phyloP scores from a whole-genome alignment of 2,113 vertebrate genomes.

The Nothoprocta perdicaria region DNA sequence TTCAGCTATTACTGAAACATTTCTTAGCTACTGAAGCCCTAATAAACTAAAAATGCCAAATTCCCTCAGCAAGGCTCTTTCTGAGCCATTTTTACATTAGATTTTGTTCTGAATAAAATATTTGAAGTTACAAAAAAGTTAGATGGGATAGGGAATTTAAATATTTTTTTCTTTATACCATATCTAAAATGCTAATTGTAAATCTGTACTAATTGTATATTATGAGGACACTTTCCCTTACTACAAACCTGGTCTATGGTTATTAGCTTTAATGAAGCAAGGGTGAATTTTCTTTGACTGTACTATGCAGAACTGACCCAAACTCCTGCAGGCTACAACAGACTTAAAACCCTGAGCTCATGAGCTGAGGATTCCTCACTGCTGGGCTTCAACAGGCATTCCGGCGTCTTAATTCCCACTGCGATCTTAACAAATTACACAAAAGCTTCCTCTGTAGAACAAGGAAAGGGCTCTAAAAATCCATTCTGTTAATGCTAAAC shows the following conservation, averaged over 20 bases:
- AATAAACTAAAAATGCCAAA: neutral
- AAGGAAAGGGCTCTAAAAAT: neutral
- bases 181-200: neutral
- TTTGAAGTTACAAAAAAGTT: neutral
- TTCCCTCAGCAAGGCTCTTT: slow-evolving; percentile 44
- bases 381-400: too few relatives aligned
- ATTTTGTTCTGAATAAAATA: neutral
- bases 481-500: neutral
- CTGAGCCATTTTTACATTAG: neutral
- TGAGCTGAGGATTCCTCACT: neutral
- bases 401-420: neutral
- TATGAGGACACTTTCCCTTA: neutral
- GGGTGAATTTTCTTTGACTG: neutral
- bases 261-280: neutral
- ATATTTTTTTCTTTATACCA: too few relatives aligned
- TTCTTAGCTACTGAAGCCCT: slow-evolving; percentile 47
- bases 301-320: neutral
- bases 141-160: too few relatives aligned
- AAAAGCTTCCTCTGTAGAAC: neutral
- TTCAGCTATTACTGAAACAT: slow-evolving; percentile 61
- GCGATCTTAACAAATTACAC: neutral
- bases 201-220: accelerated
- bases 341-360: neutral
- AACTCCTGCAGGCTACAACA: neutral
- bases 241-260: neutral